A percentile compares a stretch with the other conserved stretches of the same genome.
Evolutionary conservation across 2,113 vertebrate genomes (phyloP).

Genomic region (Lophochroa leadbeateri): DNA sequence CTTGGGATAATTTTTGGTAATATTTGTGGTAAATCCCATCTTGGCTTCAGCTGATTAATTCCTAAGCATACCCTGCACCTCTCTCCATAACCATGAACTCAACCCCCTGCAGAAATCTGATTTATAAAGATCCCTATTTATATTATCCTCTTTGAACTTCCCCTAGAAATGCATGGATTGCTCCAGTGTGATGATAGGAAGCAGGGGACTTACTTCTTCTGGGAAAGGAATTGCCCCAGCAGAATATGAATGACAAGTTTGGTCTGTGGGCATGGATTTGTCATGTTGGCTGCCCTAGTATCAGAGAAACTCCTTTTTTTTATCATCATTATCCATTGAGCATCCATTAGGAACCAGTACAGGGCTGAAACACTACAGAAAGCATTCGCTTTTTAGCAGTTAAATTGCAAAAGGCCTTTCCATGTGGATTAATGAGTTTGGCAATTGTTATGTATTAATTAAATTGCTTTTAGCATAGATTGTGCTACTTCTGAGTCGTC

Average conservation of each 20-base stretch:
- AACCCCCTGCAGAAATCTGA: accelerated
- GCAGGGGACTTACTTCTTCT: background rate
- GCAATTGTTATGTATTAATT: slow-evolving; percentile 45
- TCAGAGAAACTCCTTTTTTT: background rate
- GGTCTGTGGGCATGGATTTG: background rate
- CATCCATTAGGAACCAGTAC: background rate
- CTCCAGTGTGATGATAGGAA: background rate
- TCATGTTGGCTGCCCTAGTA: background rate
- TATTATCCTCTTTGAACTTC: background rate
- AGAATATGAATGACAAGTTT: background rate
- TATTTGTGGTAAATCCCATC: background rate
- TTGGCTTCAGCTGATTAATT: background rate
- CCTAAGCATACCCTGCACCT: background rate
- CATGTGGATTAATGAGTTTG: background rate
- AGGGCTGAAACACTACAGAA: background rate
- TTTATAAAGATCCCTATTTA: background rate
- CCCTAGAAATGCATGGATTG: background rate
- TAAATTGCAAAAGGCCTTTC: slow-evolving; percentile 3
- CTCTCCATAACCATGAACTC: background rate
- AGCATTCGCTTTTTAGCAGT: background rate
- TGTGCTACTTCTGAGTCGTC: background rate
- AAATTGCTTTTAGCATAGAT: background rate
- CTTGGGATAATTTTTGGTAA: background rate
- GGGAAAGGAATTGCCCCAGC: background rate
- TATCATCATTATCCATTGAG: background rate